These are phyloP conservation scores for Shinisaurus crocodilurus DNA, from an alignment of 2,113 vertebrate genomes.

Conservation along the genomic window DNA sequence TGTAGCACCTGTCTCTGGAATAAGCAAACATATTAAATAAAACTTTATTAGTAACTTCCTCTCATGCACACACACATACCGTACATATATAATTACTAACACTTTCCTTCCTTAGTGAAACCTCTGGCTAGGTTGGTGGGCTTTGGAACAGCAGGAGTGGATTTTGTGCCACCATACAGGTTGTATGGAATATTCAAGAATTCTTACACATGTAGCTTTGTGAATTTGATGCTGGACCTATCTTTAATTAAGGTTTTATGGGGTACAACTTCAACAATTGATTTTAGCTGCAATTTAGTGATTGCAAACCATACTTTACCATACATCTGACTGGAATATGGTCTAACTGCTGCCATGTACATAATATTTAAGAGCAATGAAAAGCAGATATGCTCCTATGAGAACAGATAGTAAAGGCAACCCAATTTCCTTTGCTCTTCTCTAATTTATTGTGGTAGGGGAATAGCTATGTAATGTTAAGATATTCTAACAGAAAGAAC, in stretches of 20 bases:
- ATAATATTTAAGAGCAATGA: slow-evolving; percentile 27
- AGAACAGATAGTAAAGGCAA: slow-evolving; percentile 32
- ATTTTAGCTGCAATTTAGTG: slow-evolving; percentile 46
- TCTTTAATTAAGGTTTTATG: background rate
- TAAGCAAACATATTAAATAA: background rate
- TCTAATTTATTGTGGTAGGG: background rate
- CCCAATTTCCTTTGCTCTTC: slow-evolving; percentile 3
- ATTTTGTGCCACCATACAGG: background rate
- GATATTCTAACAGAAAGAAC: background rate
- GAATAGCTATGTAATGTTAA: background rate
- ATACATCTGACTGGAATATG: background rate
- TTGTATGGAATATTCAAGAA: slow-evolving; percentile 31
- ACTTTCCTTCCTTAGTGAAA: background rate
- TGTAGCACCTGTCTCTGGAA: background rate
- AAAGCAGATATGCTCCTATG: slow-evolving; percentile 31
- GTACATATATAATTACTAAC: background rate
- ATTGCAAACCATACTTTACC: slow-evolving; percentile 44
- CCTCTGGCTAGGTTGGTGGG: background rate
- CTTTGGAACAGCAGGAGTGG: background rate
- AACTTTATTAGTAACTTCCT: background rate
- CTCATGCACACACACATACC: no score
- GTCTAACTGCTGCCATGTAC: background rate
- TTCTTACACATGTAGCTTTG: background rate
- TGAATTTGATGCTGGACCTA: slow-evolving; percentile 30
- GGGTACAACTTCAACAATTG: slow-evolving; percentile 39